Base-by-base conservation (phyloP, 1,140 invertebrate genomes). In the fruit fly (Drosophila melanogaster) region DNA sequence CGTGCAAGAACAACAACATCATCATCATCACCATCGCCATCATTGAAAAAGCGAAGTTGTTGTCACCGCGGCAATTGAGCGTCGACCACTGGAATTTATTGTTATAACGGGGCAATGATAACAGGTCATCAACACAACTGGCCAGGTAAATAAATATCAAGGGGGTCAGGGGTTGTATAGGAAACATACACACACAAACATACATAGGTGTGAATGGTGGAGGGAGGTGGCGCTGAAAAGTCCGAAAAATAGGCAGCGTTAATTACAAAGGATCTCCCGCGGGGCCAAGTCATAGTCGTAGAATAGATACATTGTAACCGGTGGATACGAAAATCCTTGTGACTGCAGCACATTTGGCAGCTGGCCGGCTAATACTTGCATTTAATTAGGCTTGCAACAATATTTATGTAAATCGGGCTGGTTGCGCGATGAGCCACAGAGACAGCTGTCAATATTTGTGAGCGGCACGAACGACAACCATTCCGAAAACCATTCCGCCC, bases 301-400 rank as follows among this genome's bases (percentile, higher is more conserved):
- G 33, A 51, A 60, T 53, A 59, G 54, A 71, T 44, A 72, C 64
- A 62, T 10, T n/a, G 58, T 41, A 61, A 64, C 26, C 58, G 11
- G 0, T 17, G 37, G 43, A 50, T 35, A 70, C 33, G 3, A 24
- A 19, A 30, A 74, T 53, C 38, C 60, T 26, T 49, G 49, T 37
- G 3, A 2, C 7, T 10, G 40, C 50, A 56, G 59, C 62, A 4
- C 56, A 30, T 59, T 66, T 35, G 60, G 38, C 79, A 77, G 79
- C 56, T 54, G 78, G 71, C 19, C 24, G 51, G 58, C 84, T 89
- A 87, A 89, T 89, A 89, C 85, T 89, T 84, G 84, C 84, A 89
- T 89, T 89, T 89, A 89, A 89, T 89, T 89, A 89, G 84, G 79
- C 84, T 89, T 89, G 77, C 85, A 89, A 89, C 89, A 89, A 89